A percentile compares a stretch with the other conserved stretches of the same genome.
phyloP scores from a whole-genome alignment of 2,797 vertebrate species.

The Sitta carolinensis region DNA sequence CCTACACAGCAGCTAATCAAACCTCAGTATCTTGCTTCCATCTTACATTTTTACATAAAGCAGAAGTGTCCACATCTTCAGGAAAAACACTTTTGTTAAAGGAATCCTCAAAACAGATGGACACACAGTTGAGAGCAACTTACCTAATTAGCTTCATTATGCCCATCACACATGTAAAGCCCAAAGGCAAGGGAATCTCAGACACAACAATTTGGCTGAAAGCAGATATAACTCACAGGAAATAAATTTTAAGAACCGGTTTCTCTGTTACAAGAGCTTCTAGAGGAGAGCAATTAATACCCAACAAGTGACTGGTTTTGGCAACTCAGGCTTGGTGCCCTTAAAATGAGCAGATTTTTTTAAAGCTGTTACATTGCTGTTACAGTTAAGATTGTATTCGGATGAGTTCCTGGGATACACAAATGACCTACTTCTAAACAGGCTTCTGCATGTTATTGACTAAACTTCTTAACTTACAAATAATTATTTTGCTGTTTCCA shows the following conservation, averaged over 20 bases:
- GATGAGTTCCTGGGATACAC: conserved; percentile 45
- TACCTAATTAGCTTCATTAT: background rate
- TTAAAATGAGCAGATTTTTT: background rate
- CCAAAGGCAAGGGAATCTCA: conserved; percentile 1
- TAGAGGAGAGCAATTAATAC: background rate
- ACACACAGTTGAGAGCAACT: background rate
- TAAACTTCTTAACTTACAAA: conserved; percentile 47
- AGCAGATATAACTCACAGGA: background rate
- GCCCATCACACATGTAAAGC: background rate
- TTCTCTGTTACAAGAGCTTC: background rate
- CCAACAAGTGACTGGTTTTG: conserved; percentile 9
- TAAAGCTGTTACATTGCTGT: background rate
- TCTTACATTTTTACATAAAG: background rate
- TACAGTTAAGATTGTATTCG: background rate
- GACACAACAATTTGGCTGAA: background rate
- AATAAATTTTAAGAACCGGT: background rate
- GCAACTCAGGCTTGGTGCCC: conserved; percentile 15
- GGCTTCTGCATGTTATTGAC: conserved; percentile 12
- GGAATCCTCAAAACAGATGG: background rate
- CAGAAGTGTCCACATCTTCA: background rate
- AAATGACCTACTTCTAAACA: conserved; percentile 50
- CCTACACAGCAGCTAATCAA: background rate
- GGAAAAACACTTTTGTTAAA: background rate
- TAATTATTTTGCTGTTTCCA: conserved; percentile 60
- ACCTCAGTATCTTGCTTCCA: background rate